Evolutionary conservation across 2,113 vertebrate genomes (phyloP).

Genomic region (Trematocara marginatum): DNA sequence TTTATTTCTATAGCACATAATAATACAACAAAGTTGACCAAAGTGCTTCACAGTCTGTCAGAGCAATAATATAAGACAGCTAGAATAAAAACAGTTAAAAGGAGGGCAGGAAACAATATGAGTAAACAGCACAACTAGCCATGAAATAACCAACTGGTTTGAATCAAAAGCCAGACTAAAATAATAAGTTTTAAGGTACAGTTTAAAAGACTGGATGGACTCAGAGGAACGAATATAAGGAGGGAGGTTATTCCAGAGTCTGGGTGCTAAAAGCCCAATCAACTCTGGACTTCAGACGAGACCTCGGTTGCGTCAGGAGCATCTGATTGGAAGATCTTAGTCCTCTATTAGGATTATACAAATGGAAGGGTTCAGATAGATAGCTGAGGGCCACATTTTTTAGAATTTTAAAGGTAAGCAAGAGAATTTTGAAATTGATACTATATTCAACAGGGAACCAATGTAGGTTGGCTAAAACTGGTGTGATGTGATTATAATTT

Average conservation of each 20-base stretch:
- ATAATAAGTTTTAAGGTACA: background rate
- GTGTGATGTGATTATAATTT: background rate
- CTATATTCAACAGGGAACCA: background rate
- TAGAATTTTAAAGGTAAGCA: background rate
- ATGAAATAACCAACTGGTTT: background rate
- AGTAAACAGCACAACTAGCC: background rate
- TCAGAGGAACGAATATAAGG: background rate
- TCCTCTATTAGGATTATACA: background rate
- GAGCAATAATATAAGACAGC: background rate
- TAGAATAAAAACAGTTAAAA: background rate
- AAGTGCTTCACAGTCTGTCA: background rate
- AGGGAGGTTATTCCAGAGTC: background rate
- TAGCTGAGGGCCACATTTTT: background rate
- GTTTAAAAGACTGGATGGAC: background rate
- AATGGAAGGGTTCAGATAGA: background rate
- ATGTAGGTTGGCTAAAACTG: background rate
- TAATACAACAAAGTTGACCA: background rate
- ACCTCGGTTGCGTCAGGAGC: background rate
- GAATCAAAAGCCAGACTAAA: background rate
- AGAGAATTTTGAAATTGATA: background rate
- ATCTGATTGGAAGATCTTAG: background rate
- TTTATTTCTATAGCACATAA: background rate
- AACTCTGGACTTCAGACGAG: background rate
- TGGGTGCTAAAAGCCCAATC: background rate
- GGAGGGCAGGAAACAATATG: background rate